Percentiles rank a stretch among this genome's conserved stretches.
phyloP scores from a whole-genome alignment of 2,888 invertebrate species.

The Nineta flava region DNA sequence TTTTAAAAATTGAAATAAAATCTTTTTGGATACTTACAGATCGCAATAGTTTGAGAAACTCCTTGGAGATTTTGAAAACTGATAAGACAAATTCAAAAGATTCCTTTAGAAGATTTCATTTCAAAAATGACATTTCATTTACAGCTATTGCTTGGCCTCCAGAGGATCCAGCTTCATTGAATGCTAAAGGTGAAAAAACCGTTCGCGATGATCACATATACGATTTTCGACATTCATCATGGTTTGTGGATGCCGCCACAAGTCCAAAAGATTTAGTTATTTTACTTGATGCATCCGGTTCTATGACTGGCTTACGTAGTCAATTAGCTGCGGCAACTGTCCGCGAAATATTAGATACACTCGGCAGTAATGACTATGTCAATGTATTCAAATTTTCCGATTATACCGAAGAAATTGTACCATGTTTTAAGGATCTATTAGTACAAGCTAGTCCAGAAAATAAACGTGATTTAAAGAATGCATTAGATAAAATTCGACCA shows the following conservation, averaged over 20 bases:
- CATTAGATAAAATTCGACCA: slow-evolving; percentile 54
- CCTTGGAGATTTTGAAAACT: too few relatives aligned
- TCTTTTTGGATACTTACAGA: too few relatives aligned
- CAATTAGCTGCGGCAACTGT: slow-evolving; percentile 80
- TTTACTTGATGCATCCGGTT: slow-evolving; percentile 79
- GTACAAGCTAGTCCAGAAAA: slow-evolving; percentile 79
- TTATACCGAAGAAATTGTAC: slow-evolving; percentile 63
- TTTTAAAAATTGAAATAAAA: too few relatives aligned
- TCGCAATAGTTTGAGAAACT: too few relatives aligned
- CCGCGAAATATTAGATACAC: slow-evolving; percentile 78
- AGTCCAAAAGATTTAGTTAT: slow-evolving; percentile 96
- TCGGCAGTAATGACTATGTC: slow-evolving; percentile 94
- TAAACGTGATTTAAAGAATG: slow-evolving; percentile 61
- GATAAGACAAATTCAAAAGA: too few relatives aligned
- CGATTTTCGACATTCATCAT: slow-evolving; percentile 85
- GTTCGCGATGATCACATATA: slow-evolving; percentile 46
- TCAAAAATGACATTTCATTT: slow-evolving; percentile 2
- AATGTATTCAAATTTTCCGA: slow-evolving; percentile 88
- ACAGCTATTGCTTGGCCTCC: slow-evolving; percentile 72
- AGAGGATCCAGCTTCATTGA: slow-evolving; percentile 34
- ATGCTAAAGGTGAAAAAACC: slow-evolving; percentile 60
- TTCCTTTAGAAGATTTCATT: too few relatives aligned
- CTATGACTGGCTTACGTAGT: slow-evolving; percentile 70
- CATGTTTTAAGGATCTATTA: slow-evolving; percentile 79
- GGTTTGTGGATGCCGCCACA: slow-evolving; percentile 95